Evolutionary conservation across 2,797 vertebrate species (phyloP), one percentile per base, ranked within the genome.

Genomic region (Poliocrania exsul): DNA sequence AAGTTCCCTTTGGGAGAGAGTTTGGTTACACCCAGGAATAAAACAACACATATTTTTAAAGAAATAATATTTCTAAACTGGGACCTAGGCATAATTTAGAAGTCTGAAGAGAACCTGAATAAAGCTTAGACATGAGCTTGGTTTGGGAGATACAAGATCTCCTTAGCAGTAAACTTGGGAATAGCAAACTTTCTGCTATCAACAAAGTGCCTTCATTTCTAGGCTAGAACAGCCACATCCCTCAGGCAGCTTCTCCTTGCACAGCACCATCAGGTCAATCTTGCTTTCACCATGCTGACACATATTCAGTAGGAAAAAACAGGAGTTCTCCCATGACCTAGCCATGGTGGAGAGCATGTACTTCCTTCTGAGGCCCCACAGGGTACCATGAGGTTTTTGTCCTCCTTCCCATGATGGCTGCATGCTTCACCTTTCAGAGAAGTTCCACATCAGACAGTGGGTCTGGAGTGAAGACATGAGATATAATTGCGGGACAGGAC

Each of bases 291-390:
- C 33, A 50, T 1, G 1, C 7, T 73, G 24, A 11, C 4, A 20
- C 37, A 23, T 44, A 81, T 54, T 77, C 38, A 37, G 1, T 3
- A 70, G 11, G 24, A 50, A 92, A 93, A 83, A 24, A 0, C 4
- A 62, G 26, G 24, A 61, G 7, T 26, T 77, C 10, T 11, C 13
- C 6, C 20, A 19, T 8, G 9, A 46, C 4, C 42, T 57, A 65
- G 13, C 3, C 10, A 29, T 1, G 0, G 3, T 65, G 6, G 13
- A 4, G 2, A 50, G 18, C 0, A 0, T 40, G 24, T 16, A 13
- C 19, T 46, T 66, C 29, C 10, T 83, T 11, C 5, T 25, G 6
- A 25, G 33, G 8, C 6, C 19, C 10, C 28, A 51, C 14, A 72
- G 4, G 4, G 13, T 71, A 6, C 6, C 2, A 2, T 16, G 31